Evolutionary conservation across 2,888 invertebrate species (phyloP).

Genomic region (Pandemis cinnamomeana): DNA sequence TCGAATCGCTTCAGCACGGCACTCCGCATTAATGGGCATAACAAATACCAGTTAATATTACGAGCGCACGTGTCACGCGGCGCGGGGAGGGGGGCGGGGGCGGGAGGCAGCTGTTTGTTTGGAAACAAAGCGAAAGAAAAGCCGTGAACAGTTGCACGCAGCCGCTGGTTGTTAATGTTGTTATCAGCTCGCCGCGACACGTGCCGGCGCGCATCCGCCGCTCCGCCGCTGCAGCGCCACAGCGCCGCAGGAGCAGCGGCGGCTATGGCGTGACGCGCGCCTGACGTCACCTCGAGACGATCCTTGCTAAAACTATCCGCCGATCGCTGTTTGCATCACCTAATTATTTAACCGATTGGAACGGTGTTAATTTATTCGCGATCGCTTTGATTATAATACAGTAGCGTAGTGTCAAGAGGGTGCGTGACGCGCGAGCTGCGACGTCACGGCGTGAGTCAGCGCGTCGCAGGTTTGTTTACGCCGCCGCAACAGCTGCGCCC

Average conservation of each 20-base stretch:
- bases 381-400: not conserved
- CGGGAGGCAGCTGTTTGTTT: slow-evolving; percentile 6
- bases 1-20: slow-evolving; percentile 4
- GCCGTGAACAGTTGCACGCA: not conserved
- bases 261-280: slow-evolving; percentile 28
- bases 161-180: not conserved
- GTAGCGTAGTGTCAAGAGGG: not conserved
- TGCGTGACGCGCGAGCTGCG: slow-evolving; percentile 25
- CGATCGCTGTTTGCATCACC: not conserved
- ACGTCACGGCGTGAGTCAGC: slow-evolving; percentile 21
- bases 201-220: not conserved
- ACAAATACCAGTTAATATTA: not conserved
- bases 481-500: slow-evolving; percentile 14
- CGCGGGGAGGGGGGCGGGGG: not conserved
- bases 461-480: not conserved
- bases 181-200: slow-evolving; percentile 25
- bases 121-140: slow-evolving; percentile 27
- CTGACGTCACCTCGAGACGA: slow-evolving; percentile 21
- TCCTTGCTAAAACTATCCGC: not conserved
- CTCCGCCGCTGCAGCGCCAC: not conserved
- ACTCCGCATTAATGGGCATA: slow-evolving; percentile 8
- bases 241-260: not conserved
- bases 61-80: slow-evolving; percentile 20
- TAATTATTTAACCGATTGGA: not conserved
- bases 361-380: not conserved